Evolutionary conservation across 2,113 vertebrate species (phyloP).

Genomic region (Vidua chalybeata): DNA sequence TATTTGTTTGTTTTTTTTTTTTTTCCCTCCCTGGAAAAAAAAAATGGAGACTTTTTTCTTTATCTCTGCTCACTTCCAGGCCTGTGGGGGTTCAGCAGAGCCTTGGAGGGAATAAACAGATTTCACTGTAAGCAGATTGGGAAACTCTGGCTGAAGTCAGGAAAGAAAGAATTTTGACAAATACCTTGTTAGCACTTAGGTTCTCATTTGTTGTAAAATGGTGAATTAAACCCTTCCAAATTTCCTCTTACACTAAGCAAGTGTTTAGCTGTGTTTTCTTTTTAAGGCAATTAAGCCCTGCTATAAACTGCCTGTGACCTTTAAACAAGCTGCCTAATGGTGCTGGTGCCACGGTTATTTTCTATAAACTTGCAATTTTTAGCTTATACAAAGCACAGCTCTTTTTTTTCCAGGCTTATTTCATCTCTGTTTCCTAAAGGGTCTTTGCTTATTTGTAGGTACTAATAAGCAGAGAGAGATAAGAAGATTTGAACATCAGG

Average conservation of each 20-base stretch:
- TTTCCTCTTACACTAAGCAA: not conserved
- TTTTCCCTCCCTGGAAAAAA: not conserved
- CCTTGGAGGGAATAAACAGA: not conserved
- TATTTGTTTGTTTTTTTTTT: too few species aligned
- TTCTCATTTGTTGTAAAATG: not conserved
- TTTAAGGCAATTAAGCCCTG: constrained; percentile 33
- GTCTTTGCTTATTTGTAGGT: not conserved
- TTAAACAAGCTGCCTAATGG: constrained; percentile 33
- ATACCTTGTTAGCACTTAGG: not conserved
- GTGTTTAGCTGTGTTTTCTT: constrained; percentile 27
- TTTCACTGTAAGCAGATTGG: not conserved
- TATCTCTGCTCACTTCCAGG: not conserved
- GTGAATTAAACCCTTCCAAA: constrained; percentile 14
- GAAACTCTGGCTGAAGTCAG: not conserved
- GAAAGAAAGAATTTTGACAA: not conserved
- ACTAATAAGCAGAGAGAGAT: not conserved
- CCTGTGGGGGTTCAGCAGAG: not conserved
- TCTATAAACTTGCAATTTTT: not conserved
- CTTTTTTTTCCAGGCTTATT: not conserved
- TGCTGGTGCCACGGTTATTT: not conserved
- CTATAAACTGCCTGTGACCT: constrained; percentile 43
- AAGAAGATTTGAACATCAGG: not conserved
- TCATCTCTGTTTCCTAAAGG: not conserved
- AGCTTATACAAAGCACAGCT: not conserved
- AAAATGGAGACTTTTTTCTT: not conserved